Base-by-base conservation (phyloP, 1,140 invertebrate genomes). In the Oedothorax gibbosus region DNA sequence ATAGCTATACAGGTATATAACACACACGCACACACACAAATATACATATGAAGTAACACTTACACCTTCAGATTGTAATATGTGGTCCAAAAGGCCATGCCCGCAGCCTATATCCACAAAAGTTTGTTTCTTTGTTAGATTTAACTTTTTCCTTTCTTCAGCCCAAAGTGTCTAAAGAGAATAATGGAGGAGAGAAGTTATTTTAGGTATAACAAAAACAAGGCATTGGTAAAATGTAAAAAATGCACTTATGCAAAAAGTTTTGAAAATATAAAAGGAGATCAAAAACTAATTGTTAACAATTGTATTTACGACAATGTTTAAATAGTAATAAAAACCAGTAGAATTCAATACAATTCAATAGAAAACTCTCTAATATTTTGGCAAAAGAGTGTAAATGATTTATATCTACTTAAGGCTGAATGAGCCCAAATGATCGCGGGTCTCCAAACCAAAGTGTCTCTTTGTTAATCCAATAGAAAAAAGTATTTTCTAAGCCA, bases 71-170 rank as follows among this genome's bases (percentile, higher is more conserved):
- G 92, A 92, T 56, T 92, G 93, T 11, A 99, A 91, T 84, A 99
- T 94, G 90, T 97, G 93, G 12, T 98, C 96, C 5, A 99, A 91
- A 14, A 99, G 91, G 21, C 98, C 98, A 92, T 99, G 99, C 0
- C 98, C 98, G 92, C 98, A 99, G 0, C 98, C 98, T 51, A 99
- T 91, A 91, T 99, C 98, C 1, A 98, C 93, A 92, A 99, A 99
- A 2, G 91, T 93, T 88, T 95, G 94, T 84, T 91, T 89, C 62
- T 87, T 71, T 51, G 35, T 72, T 10, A 87, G 35, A 18, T 87
- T 87, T 60, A 87, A 87, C 50, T 86, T 80, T 71, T 87, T 35
- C 20, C 89, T 89, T 62, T 89, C 89, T 49, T 89, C 89, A 85
- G 90, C 73, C 90, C 89, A 88, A 68, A 88, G 87, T 9, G 89